Percentiles rank a stretch among this genome's conserved stretches.
These are phyloP conservation scores for Magallana ariakensis DNA, from an alignment of 1,140 invertebrate species.

Conservation along the genomic window DNA sequence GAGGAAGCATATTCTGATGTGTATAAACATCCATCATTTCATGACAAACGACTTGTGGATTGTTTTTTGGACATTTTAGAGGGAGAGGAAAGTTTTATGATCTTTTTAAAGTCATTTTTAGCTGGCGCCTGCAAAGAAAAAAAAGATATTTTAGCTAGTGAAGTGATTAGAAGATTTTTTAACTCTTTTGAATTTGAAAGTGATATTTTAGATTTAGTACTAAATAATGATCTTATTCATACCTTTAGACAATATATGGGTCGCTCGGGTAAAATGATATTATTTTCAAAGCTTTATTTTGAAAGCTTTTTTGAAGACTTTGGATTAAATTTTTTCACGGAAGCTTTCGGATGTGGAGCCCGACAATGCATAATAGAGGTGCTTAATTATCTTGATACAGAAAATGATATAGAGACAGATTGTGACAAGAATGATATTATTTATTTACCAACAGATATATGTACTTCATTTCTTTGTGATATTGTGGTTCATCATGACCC, in stretches of 20 bases:
- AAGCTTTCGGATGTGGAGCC: no score
- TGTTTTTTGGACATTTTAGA: background rate
- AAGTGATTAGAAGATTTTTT: background rate
- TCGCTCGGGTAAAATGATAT: no score
- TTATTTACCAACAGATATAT: background rate
- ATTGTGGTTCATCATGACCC: background rate
- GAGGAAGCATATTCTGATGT: background rate
- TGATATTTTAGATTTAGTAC: background rate
- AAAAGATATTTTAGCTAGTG: background rate
- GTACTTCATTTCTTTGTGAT: no score
- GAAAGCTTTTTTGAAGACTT: no score
- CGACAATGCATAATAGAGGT: background rate
- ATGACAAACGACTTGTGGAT: background rate
- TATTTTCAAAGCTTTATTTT: no score
- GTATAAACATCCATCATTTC: background rate
- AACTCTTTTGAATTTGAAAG: background rate
- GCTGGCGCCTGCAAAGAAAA: background rate
- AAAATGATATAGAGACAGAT: constrained; percentile 2
- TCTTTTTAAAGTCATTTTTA: background rate
- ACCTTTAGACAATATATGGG: background rate
- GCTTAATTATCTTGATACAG: background rate
- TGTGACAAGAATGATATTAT: background rate
- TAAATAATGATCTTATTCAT: background rate
- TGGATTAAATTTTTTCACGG: no score
- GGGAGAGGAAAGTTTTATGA: background rate